Conservation (phyloP, 2,113 vertebrate genomes). For the Uria lomvia region DNA sequence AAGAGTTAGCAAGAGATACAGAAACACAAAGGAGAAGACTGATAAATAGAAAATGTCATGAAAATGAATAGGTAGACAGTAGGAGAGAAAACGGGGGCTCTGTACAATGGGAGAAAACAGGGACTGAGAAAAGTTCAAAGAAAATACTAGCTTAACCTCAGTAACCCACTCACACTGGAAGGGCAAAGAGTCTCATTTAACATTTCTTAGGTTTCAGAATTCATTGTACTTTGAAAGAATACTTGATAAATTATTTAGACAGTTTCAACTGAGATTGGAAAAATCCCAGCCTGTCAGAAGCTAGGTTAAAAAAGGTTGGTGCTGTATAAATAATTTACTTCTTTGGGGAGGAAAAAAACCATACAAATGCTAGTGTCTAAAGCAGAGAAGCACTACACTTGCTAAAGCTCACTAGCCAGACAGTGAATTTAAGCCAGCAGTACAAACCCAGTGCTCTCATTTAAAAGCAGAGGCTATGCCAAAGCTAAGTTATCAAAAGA, state of each 20-base stretch:
- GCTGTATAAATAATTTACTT: slow-evolving; percentile 75
- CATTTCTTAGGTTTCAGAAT: slow-evolving; percentile 69
- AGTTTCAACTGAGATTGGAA: slow-evolving; percentile 68
- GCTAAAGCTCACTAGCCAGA: background rate
- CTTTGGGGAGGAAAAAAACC: slow-evolving; percentile 11
- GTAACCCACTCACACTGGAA: slow-evolving; percentile 56
- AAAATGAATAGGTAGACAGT: slow-evolving; percentile 39
- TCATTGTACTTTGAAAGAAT: slow-evolving; percentile 65
- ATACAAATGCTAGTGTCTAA: slow-evolving; percentile 37
- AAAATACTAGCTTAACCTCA: slow-evolving; percentile 61
- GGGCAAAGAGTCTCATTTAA: slow-evolving; percentile 69
- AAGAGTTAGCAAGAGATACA: slow-evolving; percentile 29
- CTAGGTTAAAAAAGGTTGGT: slow-evolving; percentile 70
- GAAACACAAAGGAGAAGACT: background rate
- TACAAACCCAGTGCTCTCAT: slow-evolving; percentile 4
- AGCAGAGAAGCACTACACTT: slow-evolving; percentile 56
- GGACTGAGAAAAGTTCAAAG: slow-evolving; percentile 57
- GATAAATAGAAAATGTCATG: slow-evolving; percentile 58
- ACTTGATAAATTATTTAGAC: slow-evolving; percentile 78
- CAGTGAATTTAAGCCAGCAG: slow-evolving; percentile 28
- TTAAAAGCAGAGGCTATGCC: background rate
- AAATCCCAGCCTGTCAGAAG: slow-evolving; percentile 73
- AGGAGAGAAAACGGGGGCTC: background rate
- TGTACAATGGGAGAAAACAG: background rate
- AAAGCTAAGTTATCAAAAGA: slow-evolving; percentile 25